Evolutionary conservation across 2,797 vertebrate species (phyloP).

Genomic region (Nyctalus aviator): DNA sequence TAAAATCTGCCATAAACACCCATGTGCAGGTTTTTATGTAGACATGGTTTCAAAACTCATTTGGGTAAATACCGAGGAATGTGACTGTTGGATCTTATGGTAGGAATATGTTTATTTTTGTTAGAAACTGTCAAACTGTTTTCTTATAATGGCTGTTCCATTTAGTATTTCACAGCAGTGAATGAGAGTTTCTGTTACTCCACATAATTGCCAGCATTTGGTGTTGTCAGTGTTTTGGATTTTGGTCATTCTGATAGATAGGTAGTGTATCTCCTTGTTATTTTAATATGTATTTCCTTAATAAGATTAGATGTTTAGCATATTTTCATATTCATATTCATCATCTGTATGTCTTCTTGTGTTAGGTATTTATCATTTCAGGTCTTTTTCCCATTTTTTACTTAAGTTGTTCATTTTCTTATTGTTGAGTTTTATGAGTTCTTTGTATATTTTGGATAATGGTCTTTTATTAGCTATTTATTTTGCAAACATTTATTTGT

Average conservation of each 20-base stretch:
- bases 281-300: neutral
- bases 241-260: neutral
- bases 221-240: neutral
- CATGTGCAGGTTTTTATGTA: neutral
- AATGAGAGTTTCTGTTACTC: neutral
- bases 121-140: neutral
- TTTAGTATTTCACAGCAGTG: neutral
- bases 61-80: neutral
- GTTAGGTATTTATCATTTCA: neutral
- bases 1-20: neutral
- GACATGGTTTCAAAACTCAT: neutral
- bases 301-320: neutral
- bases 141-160: neutral
- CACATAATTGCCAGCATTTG: neutral
- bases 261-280: neutral
- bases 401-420: neutral
- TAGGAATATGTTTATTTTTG: neutral
- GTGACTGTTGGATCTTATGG: neutral
- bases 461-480: neutral
- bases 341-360: neutral
- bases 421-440: neutral
- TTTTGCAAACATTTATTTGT: conserved; percentile 3
- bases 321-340: neutral
- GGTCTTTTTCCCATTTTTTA: neutral
- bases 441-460: neutral